Percentiles rank a stretch among this genome's conserved stretches.
Evolutionary conservation across 2,888 invertebrate species (phyloP).

Genomic region (Beris chalybata): DNA sequence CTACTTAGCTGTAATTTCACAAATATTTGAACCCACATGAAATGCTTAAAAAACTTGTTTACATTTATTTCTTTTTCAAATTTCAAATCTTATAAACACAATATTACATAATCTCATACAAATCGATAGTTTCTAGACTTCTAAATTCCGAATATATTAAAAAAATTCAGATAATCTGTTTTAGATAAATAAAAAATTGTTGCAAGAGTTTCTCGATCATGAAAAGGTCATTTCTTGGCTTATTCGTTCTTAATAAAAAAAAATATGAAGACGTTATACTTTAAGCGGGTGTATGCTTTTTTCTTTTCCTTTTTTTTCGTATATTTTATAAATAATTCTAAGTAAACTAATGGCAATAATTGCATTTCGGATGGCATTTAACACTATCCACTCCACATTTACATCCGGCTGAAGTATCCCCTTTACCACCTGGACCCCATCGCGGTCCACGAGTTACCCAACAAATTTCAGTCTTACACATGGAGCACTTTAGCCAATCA

Average conservation of each 20-base stretch:
- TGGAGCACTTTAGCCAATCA: constrained; percentile 88
- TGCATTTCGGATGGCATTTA: constrained; percentile 45
- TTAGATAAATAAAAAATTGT: too few relatives aligned
- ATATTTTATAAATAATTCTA: too few relatives aligned
- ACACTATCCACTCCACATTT: constrained; percentile 43
- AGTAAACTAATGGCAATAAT: constrained; percentile 42
- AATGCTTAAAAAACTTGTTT: too few relatives aligned
- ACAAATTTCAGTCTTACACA: constrained; percentile 92
- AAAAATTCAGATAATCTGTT: too few relatives aligned
- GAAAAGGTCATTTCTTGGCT: not conserved
- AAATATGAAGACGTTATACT: not conserved
- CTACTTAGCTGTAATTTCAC: too few relatives aligned
- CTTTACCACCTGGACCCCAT: constrained; percentile 45
- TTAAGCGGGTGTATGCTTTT: not conserved
- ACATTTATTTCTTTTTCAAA: too few relatives aligned
- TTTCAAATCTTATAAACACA: too few relatives aligned
- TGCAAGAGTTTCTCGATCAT: too few relatives aligned
- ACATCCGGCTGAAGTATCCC: constrained; percentile 43
- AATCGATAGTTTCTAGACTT: too few relatives aligned
- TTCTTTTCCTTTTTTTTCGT: not conserved
- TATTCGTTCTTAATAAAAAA: not conserved
- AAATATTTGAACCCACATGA: too few relatives aligned
- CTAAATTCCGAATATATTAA: too few relatives aligned
- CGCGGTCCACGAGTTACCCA: constrained; percentile 80
- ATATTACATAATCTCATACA: too few relatives aligned